Conservation (phyloP, 2,888 invertebrate genomes). For the Apomyelois bistriatella region DNA sequence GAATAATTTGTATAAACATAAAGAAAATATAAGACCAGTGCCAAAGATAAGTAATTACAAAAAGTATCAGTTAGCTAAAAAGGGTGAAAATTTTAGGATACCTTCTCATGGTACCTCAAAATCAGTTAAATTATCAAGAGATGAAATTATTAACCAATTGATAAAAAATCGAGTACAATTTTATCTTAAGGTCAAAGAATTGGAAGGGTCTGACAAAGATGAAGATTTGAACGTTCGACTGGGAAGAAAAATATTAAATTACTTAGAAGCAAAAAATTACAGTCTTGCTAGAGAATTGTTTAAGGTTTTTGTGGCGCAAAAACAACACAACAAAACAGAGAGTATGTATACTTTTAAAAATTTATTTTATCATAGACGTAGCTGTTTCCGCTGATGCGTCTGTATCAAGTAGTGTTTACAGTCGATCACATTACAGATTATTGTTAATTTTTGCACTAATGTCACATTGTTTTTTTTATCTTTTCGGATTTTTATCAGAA, state of each 20-base stretch:
- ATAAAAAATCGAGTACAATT: slow-evolving; percentile 53
- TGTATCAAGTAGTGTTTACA: no score
- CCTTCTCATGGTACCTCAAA: slow-evolving; percentile 8
- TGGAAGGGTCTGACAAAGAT: slow-evolving; percentile 26
- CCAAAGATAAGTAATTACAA: slow-evolving; percentile 8
- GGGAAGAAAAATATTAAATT: slow-evolving; percentile 47
- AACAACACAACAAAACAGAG: slow-evolving; percentile 21
- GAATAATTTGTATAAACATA: slow-evolving; percentile 28
- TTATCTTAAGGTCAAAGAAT: slow-evolving; percentile 48
- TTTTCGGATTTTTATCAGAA: no score
- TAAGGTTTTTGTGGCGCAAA: slow-evolving; percentile 42
- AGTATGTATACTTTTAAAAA: slow-evolving; percentile 13
- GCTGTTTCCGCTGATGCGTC: no score
- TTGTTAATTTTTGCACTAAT: no score
- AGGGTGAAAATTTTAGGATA: slow-evolving; percentile 13
- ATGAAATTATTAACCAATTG: slow-evolving; percentile 55
- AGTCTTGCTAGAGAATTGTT: slow-evolving; percentile 56
- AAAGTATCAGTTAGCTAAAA: slow-evolving; percentile 10
- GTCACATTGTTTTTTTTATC: no score
- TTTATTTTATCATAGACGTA: no score
- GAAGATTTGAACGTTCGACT: slow-evolving; percentile 49
- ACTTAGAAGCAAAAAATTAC: slow-evolving; percentile 50
- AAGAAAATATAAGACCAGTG: slow-evolving; percentile 17
- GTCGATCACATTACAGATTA: no score
- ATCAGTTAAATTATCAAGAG: slow-evolving; percentile 42